phyloP scores from a whole-genome alignment of 1,140 invertebrate genomes.

The Steinernema khuongi region DNA sequence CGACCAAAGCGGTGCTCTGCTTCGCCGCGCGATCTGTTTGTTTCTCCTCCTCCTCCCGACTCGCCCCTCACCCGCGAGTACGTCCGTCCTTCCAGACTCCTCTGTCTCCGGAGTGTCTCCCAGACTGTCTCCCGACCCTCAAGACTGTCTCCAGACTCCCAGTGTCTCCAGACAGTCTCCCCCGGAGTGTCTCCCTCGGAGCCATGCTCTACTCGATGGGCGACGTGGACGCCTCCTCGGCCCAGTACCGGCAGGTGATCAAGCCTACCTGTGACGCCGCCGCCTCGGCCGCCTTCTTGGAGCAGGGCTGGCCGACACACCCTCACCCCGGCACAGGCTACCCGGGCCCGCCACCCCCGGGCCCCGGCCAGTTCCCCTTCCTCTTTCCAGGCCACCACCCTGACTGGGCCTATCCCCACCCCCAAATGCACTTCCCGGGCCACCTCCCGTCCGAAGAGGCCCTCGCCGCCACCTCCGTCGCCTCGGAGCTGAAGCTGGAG shows the following conservation, averaged over 20 bases:
- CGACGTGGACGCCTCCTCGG: not conserved
- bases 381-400: slow-evolving; percentile 19
- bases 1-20: slow-evolving; percentile 13
- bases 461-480: slow-evolving; percentile 13
- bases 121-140: not conserved
- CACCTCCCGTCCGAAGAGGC: slow-evolving; percentile 15
- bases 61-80: not conserved
- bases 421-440: slow-evolving; percentile 20
- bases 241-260: slow-evolving; percentile 27
- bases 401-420: not conserved
- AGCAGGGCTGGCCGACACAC: not conserved
- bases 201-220: not conserved
- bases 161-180: no score
- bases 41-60: slow-evolving; percentile 1
- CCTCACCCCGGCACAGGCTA: not conserved
- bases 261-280: slow-evolving; percentile 37
- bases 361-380: slow-evolving; percentile 20
- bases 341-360: slow-evolving; percentile 3
- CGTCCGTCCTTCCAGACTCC: not conserved
- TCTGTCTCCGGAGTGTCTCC: not conserved
- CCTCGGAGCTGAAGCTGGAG: slow-evolving; percentile 40
- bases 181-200: no score
- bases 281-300: slow-evolving; percentile 12
- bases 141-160: no score
- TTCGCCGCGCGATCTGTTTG: slow-evolving; percentile 11